Base-by-base conservation (phyloP, 2,797 vertebrate genomes). In the Poecile montanus region DNA sequence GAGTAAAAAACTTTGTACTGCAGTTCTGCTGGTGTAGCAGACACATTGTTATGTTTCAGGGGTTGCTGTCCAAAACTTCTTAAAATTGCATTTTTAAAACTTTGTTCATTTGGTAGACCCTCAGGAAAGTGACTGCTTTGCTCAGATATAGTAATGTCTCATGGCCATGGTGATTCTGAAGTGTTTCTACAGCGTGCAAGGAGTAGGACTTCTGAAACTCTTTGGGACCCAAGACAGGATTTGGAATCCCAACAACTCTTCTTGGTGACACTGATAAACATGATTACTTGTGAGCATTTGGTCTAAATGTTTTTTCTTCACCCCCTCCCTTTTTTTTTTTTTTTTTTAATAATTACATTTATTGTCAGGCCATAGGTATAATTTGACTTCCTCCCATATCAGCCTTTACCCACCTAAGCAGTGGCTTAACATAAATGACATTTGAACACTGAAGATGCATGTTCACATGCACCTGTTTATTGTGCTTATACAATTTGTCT, bases 321-420 rank as follows among this genome's bases (percentile, higher is more conserved):
- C 2, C 2, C 7, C 7, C 9, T 2, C 7, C 18, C 15, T 23
- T 14, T 13, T 30, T 36, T 18, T 21, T 53, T 32, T 8, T 8
- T 13, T 16, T 21, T 6, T 32, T 22, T n/a, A n/a, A 23, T 2
- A 23, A 22, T 58, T 78, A 17, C 1, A 6, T 47, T 60, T 60
- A 30, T 65, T 75, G 22, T 30, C 25, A 65, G 11, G 3, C 7
- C 53, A 23, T 11, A 65, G 7, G 3, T 30, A 54, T 18, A 67
- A 25, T 15, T 45, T 57, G 13, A 40, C 22, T 40, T 91, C 68
- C 70, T 73, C 12, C 5, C 14, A 3, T 34, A 53, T 30, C 51
- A 62, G 2, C 20, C 8, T 4, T 15, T 63, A 56, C 7, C 3
- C 7, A 34, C 10, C 30, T 40, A 44, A 78, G 16, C 0, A 34